A percentile compares a stretch with the other conserved stretches of the same genome.
phyloP scores from a whole-genome alignment of 2,888 invertebrate species.

The Sympetrum striolatum region DNA sequence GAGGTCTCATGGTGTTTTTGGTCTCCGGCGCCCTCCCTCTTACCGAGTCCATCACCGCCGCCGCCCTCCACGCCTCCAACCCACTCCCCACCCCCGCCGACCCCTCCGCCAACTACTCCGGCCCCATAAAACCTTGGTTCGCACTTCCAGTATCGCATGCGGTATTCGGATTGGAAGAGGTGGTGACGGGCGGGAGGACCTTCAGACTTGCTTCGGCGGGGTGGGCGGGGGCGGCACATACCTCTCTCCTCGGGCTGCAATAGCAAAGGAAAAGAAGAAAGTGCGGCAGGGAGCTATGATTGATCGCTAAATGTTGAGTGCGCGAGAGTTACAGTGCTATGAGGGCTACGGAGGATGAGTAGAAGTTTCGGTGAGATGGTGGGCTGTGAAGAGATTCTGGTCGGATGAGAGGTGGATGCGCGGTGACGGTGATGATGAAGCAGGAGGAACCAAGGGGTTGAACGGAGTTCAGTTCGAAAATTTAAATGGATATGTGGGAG shows the following conservation, averaged over 20 bases:
- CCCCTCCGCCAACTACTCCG: constrained; percentile 46
- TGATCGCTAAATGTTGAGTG: neutral
- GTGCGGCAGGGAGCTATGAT: neutral
- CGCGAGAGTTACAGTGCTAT: neutral
- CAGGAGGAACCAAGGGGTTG: neutral
- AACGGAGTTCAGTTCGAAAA: neutral
- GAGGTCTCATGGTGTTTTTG: neutral
- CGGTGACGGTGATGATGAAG: neutral
- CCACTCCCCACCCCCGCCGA: constrained; percentile 52
- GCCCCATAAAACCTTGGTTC: neutral
- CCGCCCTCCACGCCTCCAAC: constrained; percentile 56
- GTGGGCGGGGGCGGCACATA: constrained; percentile 65
- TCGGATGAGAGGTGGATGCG: neutral
- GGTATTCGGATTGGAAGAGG: constrained; percentile 48
- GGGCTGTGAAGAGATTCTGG: neutral
- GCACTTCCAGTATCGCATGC: constrained; percentile 49
- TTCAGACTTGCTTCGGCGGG: constrained; percentile 80
- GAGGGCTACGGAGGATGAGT: neutral
- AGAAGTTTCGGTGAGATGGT: neutral
- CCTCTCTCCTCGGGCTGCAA: constrained; percentile 72
- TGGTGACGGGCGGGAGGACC: constrained; percentile 64
- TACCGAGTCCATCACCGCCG: constrained; percentile 52
- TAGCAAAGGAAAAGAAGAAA: constrained; percentile 30
- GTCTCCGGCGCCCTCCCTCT: neutral
- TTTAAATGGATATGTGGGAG: neutral